phyloP scores from a whole-genome alignment of 2,797 vertebrate genomes.

The Gallinago nigripennis region DNA sequence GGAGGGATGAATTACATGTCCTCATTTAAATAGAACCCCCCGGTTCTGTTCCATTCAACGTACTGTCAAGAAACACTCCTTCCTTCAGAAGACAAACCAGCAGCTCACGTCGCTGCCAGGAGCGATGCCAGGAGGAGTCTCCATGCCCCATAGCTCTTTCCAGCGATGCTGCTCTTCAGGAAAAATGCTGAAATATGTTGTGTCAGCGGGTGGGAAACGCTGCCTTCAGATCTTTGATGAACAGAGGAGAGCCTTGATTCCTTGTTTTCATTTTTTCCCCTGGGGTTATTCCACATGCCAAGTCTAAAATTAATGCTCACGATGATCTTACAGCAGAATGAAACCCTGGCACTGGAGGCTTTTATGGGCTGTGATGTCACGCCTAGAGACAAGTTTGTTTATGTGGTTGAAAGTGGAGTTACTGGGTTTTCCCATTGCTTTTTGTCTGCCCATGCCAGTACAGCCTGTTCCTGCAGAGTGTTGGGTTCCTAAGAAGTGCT shows the following conservation, averaged over 20 bases:
- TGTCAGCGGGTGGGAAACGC: neutral
- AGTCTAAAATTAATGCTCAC: slow-evolving; percentile 39
- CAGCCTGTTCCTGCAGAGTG: neutral
- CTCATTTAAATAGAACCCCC: neutral
- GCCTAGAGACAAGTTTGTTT: slow-evolving; percentile 50
- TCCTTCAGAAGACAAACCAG: neutral
- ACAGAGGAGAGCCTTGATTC: neutral
- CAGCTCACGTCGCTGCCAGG: neutral
- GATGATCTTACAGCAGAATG: slow-evolving; percentile 11
- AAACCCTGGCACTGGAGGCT: slow-evolving; percentile 7
- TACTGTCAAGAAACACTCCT: neutral
- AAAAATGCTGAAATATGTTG: neutral
- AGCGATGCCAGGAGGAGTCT: neutral
- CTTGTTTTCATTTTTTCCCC: neutral
- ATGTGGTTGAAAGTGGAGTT: slow-evolving; percentile 8
- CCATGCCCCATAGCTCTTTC: neutral
- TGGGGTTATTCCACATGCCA: neutral
- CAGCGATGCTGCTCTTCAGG: neutral
- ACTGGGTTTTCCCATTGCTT: slow-evolving; percentile 10
- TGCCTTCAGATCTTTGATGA: neutral
- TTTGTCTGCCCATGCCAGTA: neutral
- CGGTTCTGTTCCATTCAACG: neutral
- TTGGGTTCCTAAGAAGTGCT: neutral
- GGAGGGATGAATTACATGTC: neutral
- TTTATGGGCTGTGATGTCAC: slow-evolving; percentile 28